These are phyloP conservation scores for Parauchenoglanis ngamensis DNA, from an alignment of 2,797 vertebrate species.

Conservation along the genomic window DNA sequence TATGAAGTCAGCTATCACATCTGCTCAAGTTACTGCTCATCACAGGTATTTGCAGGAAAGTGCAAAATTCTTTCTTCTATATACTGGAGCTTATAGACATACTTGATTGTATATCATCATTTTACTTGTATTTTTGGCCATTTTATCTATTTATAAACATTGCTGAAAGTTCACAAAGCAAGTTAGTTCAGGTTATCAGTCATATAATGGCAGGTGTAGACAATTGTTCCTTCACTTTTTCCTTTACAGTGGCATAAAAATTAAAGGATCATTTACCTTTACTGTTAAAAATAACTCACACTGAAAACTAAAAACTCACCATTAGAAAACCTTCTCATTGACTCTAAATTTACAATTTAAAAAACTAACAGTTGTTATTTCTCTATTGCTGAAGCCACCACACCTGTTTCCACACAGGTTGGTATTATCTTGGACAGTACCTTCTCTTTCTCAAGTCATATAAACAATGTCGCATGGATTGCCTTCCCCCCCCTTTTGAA, in stretches of 20 bases:
- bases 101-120: neutral
- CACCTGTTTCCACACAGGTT: too few species aligned
- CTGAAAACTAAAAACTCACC: neutral
- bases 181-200: neutral
- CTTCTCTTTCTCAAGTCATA: too few species aligned
- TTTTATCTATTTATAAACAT: neutral
- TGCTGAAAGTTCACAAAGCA: neutral
- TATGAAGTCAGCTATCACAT: neutral
- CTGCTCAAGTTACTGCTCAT: neutral
- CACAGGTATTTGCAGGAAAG: too few species aligned
- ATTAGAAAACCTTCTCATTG: too few species aligned
- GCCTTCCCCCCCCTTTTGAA: too few species aligned
- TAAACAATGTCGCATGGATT: too few species aligned
- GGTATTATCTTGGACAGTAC: too few species aligned
- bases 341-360: too few species aligned
- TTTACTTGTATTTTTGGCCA: neutral
- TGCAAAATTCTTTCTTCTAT: neutral
- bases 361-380: too few species aligned
- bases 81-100: neutral
- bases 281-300: neutral
- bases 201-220: neutral
- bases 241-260: neutral
- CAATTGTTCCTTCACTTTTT: neutral
- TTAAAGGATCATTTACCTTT: neutral
- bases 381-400: too few species aligned